Percentiles rank a stretch among this genome's conserved stretches.
These are phyloP conservation scores for Callyntrura guangdongensis DNA, from an alignment of 2,888 invertebrate genomes.

Conservation along the genomic window DNA sequence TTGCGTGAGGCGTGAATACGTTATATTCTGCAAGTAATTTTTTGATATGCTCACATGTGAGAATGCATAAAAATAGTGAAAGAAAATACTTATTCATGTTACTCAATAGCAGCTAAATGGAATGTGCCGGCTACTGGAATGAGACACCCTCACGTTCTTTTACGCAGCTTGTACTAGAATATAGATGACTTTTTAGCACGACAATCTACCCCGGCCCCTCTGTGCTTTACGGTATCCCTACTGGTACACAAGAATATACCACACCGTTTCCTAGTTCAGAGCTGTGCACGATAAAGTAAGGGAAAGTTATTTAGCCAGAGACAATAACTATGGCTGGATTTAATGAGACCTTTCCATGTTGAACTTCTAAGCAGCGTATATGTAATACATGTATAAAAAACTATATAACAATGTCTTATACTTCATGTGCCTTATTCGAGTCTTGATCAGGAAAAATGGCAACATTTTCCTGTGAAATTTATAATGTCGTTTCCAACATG, in stretches of 20 bases:
- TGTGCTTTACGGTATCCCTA: neutral
- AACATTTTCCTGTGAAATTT: too few relatives aligned
- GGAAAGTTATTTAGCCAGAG: neutral
- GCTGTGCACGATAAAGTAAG: neutral
- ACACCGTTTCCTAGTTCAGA: too few relatives aligned
- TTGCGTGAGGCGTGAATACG: neutral
- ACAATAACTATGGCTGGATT: neutral
- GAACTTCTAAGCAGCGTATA: neutral
- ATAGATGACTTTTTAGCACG: conserved; percentile 46
- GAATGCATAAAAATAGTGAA: neutral
- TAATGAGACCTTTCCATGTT: neutral
- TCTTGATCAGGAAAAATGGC: too few relatives aligned
- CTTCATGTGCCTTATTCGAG: too few relatives aligned
- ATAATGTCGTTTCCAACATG: neutral
- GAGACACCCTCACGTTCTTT: neutral
- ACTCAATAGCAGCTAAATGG: neutral
- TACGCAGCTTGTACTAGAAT: neutral
- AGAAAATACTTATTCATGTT: neutral
- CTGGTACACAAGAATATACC: too few relatives aligned
- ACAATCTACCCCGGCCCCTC: neutral
- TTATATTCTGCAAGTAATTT: too few relatives aligned
- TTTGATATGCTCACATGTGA: too few relatives aligned
- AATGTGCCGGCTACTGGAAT: neutral
- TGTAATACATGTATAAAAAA: neutral
- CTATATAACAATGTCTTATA: too few relatives aligned